Evolutionary conservation across 53 echinoderm and acorn worm genomes (phyloP), one percentile per base, ranked within the genome.

Genomic region (Mesocentrotus franciscanus): DNA sequence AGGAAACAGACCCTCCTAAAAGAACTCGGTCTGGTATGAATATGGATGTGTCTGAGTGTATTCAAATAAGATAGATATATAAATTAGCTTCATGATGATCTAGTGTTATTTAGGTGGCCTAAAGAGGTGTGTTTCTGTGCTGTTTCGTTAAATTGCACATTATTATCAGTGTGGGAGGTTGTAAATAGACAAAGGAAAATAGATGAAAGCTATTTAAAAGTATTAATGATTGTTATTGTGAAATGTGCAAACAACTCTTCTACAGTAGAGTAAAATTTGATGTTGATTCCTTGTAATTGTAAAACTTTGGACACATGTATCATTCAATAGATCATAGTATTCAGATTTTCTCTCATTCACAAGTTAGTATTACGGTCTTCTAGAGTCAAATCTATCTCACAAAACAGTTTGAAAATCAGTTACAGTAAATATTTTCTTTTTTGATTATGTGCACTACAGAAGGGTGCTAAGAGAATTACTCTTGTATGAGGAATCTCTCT

Each of bases 1-100:
- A 92, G 74, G 94, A 94, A 33, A 94, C 92, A 39, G 96, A 97
- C 56, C 72, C 94, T 15, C 87, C 94, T 29, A 97, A 97, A 98
- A 99, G 92, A 97, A 97, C 92, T 99, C 99, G 2, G 97, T 99
- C 60, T 99, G 99, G 99, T 99, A 99, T 95, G 99, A 99, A 96
- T 99, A 99, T 96, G 99, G 99, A 49, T 99, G 99, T 96, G 99
- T 99, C 20, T 99, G 96, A 96, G 66, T 58, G 58, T 58, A 87
- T 87, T 87, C 87, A n/a, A 58, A 11, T 27, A 12, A 85, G n/a
- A 56, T 87, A 87, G 29, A 87, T 87, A 58, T 59, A 58, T 57
- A 13, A 87, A 87, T 87, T 58, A 87, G 87, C 58, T 87, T 59
- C 27, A 87, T 24, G 5, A 49, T 42, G 49, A 84, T 24, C 49